phyloP scores from a whole-genome alignment of 2,113 vertebrate species.

The Haemorhous mexicanus region DNA sequence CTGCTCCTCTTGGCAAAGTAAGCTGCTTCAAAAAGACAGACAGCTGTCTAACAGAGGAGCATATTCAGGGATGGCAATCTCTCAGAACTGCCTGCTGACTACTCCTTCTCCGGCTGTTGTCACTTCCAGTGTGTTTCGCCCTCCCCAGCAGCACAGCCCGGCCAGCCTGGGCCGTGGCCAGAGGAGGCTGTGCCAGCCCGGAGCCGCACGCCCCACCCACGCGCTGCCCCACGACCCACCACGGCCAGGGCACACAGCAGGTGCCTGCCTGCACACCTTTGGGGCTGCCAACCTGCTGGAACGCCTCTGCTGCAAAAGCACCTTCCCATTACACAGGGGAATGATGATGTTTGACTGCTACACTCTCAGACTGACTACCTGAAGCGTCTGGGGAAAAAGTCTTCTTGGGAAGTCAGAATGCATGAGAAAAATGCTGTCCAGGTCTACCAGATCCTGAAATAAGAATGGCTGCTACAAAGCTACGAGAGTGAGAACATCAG shows the following conservation, averaged over 20 bases:
- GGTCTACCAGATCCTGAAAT: background rate
- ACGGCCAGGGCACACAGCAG: background rate
- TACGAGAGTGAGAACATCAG: background rate
- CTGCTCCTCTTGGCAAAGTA: background rate
- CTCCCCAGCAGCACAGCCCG: slow-evolving; percentile 63
- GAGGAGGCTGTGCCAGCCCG: slow-evolving; percentile 58
- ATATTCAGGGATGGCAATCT: slow-evolving; percentile 21
- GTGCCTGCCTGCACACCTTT: background rate
- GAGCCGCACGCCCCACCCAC: slow-evolving; percentile 67
- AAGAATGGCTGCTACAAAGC: slow-evolving; percentile 7
- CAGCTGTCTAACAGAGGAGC: slow-evolving; percentile 48
- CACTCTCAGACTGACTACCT: background rate
- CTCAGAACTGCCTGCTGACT: slow-evolving; percentile 55
- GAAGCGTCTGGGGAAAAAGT: background rate
- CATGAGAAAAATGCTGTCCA: background rate
- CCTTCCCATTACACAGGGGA: slow-evolving; percentile 67
- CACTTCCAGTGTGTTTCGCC: slow-evolving; percentile 54
- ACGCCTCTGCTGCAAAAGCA: slow-evolving; percentile 55
- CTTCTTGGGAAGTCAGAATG: background rate
- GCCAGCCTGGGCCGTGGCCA: slow-evolving; percentile 67
- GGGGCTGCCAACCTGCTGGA: slow-evolving; percentile 66
- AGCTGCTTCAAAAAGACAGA: slow-evolving; percentile 16
- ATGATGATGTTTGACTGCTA: slow-evolving; percentile 11
- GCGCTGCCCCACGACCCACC: background rate
- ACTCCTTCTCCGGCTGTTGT: slow-evolving; percentile 37